Base-by-base conservation (phyloP, 2,888 invertebrate genomes). In the Chrysotoxum bicinctum region DNA sequence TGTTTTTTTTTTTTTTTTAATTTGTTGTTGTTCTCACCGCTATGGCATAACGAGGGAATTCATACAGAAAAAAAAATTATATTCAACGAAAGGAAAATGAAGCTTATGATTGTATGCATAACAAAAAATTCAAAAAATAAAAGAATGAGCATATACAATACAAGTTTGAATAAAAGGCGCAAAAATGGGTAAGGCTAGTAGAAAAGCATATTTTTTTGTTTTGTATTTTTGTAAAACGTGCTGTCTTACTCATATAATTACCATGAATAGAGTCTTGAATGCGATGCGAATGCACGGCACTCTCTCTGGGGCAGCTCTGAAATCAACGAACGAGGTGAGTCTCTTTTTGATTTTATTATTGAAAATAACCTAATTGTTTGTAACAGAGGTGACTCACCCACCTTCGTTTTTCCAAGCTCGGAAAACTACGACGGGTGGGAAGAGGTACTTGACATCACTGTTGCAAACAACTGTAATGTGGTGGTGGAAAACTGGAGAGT, bases 11-110 rank as follows among this genome's bases (percentile, higher is more conserved):
- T 21, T 48, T 21, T 21, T 23, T 48, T 50, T 84, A 75, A 75
- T 58, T 75, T 79, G 79, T 80, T 84, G 84, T 84, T 84, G 66
- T 84, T 72, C 60, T 84, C 48, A 72, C 76, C 80, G 62, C 64
- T 60, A 68, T 74, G 56, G 64, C 45, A 69, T 78, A 78, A 73
- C 73, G 68, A 66, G 32, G 16, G 68, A 73, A 77, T 62, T 83
- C 16, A 52, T 43, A 45, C 40, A 48, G 32, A 35, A 62, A 62
- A 58, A n/a, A 56, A 54, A 45, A 82, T 72, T 60, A 69, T 78
- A 83, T 74, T 69, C 74, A 70, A 64, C 83, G 74, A 74, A 78
- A 77, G 60, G 66, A 77, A 82, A 76, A 83, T 78, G 69, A 83
- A 74, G 83, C 78, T 77, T 78, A 78, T 78, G 68, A 83, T 74